phyloP scores from a whole-genome alignment of 2,797 vertebrate genomes.

The Philypnodon macrostomus region DNA sequence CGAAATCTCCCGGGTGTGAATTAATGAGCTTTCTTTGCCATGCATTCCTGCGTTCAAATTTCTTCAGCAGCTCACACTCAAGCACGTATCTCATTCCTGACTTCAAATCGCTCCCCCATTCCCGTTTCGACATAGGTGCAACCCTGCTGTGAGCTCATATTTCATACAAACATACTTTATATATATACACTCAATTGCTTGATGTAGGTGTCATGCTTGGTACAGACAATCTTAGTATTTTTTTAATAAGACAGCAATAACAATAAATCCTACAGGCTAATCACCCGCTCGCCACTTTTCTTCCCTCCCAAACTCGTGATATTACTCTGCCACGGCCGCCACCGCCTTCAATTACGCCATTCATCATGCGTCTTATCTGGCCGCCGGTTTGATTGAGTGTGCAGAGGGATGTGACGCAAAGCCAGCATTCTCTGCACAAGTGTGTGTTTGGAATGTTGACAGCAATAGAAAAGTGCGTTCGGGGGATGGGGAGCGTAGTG shows the following conservation, averaged over 20 bases:
- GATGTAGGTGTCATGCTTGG: constrained; percentile 31
- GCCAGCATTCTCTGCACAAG: constrained; percentile 34
- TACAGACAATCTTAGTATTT: constrained; percentile 58
- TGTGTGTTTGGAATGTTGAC: constrained; percentile 40
- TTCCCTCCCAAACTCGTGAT: constrained; percentile 48
- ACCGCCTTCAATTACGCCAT: constrained; percentile 73
- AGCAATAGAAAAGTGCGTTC: constrained; percentile 56
- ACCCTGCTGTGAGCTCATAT: constrained; percentile 20
- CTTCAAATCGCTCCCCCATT: constrained; percentile 12
- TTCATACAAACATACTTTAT: neutral
- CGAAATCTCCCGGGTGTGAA: constrained; percentile 13
- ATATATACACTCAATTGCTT: constrained; percentile 9
- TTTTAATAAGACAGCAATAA: constrained; percentile 76
- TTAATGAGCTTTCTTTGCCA: constrained; percentile 14
- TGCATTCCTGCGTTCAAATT: constrained; percentile 20
- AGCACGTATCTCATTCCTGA: constrained; percentile 8
- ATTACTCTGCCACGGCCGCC: constrained; percentile 61
- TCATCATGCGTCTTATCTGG: constrained; percentile 75
- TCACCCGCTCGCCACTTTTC: constrained; percentile 57
- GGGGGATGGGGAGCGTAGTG: constrained; percentile 25
- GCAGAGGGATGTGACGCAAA: constrained; percentile 48
- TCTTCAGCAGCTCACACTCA: constrained; percentile 12
- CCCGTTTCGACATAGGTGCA: constrained; percentile 13
- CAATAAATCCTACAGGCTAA: constrained; percentile 77
- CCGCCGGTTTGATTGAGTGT: constrained; percentile 63